Base-by-base conservation (phyloP, 1,140 invertebrate genomes). In the Acromyrmex echinatior region DNA sequence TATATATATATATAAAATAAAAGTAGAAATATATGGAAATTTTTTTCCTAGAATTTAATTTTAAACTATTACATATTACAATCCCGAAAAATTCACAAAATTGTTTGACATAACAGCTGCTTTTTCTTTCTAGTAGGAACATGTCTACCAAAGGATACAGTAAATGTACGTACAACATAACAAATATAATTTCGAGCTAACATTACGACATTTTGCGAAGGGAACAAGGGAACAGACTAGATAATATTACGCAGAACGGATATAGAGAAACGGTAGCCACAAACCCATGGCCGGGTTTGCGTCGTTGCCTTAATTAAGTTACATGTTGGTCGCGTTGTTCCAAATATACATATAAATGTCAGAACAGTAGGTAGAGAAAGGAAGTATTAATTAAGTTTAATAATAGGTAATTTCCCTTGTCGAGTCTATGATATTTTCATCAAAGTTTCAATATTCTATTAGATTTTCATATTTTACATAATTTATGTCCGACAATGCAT, bases 221-320 rank as follows among this genome's bases (percentile, higher is more conserved):
- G 62, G 63, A 78, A 74, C 77, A 88, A 87, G 79, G 88, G 87
- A 93, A 90, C 87, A 92, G 93, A 92, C 94, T 94, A 94, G 94
- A 94, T 95, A 94, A 95, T 95, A 95, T 95, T 94, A 93, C 92
- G 92, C 88, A 86, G 60, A 92, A 90, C 90, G 89, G 89, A 94
- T 94, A 94, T 93, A 93, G 94, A 90, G 87, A 91, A 93, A 93
- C 92, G 89, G 89, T 90, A 88, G 86, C 95, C 95, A 87, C 95
- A 95, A 93, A 95, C 90, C 92, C 93, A 94, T 91, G 95, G 94
- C 94, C 87, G 92, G 93, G 90, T 95, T 88, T 92, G 94, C 93
- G 93, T 95, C 94, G 95, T 95, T 95, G 94, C 92, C 93, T 95
- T 95, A 95, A 95, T 95, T 95, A 95, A 95, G 94, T 95, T 95